Evolutionary conservation across 2,797 vertebrate species (phyloP).

Genomic region (Falco novaeseelandiae): DNA sequence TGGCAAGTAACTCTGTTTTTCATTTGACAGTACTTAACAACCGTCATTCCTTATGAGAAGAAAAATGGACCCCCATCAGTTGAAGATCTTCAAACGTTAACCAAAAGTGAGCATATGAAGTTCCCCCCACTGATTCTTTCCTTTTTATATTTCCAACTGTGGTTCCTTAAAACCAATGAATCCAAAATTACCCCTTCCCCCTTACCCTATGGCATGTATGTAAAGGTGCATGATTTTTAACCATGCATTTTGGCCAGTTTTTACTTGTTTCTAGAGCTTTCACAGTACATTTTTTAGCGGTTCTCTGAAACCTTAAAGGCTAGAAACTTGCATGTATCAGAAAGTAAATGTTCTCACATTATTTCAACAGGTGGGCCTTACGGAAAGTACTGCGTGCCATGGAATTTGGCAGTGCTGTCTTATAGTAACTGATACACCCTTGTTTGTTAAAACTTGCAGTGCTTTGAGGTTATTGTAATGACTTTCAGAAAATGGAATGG

Average conservation of each 20-base stretch:
- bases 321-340: not conserved
- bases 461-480: not conserved
- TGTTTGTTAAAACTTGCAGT: not conserved
- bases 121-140: not conserved
- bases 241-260: not conserved
- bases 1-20: slow-evolving; percentile 34
- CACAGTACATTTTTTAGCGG: not conserved
- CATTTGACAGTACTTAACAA: slow-evolving; percentile 91
- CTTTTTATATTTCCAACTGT: not conserved
- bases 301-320: not conserved
- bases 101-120: slow-evolving; percentile 89
- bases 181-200: not conserved
- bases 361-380: not conserved
- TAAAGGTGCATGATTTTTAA: not conserved
- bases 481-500: not conserved
- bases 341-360: not conserved
- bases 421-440: not conserved
- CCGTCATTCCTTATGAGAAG: slow-evolving; percentile 97
- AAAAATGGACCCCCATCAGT: slow-evolving; percentile 89
- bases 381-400: not conserved
- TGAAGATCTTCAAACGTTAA: slow-evolving; percentile 96
- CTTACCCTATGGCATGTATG: not conserved
- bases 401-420: not conserved
- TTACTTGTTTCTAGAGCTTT: not conserved
- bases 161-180: not conserved